Evolutionary conservation across 2,113 vertebrate species (phyloP).

Genomic region (Pteronura brasiliensis): DNA sequence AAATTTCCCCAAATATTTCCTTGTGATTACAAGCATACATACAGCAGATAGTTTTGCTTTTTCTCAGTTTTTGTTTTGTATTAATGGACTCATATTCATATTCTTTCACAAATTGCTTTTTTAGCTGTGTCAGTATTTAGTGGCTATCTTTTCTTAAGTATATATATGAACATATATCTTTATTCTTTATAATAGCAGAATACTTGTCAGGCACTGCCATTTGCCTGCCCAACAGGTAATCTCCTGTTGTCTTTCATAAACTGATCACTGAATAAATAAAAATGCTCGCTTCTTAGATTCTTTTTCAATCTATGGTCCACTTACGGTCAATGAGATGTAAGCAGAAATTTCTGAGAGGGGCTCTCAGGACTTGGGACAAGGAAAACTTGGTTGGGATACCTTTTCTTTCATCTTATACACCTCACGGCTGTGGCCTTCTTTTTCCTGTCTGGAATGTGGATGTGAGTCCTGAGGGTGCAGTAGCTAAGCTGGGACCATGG

Average conservation of each 20-base stretch:
- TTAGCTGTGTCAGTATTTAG: background rate
- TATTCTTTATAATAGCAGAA: background rate
- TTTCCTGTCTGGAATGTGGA: background rate
- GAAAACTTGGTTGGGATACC: background rate
- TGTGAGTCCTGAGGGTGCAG: background rate
- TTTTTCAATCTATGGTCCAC: background rate
- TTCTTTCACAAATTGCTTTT: background rate
- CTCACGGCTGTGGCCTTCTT: background rate
- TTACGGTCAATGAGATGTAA: background rate
- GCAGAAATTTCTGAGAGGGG: background rate
- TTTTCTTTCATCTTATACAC: background rate
- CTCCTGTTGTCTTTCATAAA: background rate
- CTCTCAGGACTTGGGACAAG: background rate
- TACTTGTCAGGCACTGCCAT: background rate
- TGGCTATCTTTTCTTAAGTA: background rate
- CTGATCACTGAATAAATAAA: background rate
- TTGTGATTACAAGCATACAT: background rate
- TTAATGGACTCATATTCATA: background rate
- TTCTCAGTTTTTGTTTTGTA: background rate
- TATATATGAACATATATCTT: no score
- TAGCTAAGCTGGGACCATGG: background rate
- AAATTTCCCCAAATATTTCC: background rate
- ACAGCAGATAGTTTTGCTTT: background rate
- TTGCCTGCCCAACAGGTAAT: background rate
- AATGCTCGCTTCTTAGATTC: background rate